Evolutionary conservation across 2,888 invertebrate species (phyloP), one percentile per base, ranked within the genome.

Genomic region (Eulithis prunata): DNA sequence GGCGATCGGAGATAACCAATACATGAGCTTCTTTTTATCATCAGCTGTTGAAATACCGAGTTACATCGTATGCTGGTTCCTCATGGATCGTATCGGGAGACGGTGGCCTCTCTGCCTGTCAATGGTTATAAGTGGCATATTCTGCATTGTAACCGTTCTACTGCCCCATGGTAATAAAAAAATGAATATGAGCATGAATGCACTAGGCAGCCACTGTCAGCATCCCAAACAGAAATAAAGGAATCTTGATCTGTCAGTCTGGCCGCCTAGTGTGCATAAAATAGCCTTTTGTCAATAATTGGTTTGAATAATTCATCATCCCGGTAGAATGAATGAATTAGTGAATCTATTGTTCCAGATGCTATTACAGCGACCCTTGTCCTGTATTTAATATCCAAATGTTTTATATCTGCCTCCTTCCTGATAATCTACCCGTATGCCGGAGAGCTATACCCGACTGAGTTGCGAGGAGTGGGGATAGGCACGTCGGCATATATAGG

Each of bases 351-450:
- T 78, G 75, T 91, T 88, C 62, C 87, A 97, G 97, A 97, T 89
- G 96, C 96, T 55, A 95, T 95, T 62, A 94, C 94, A 64, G 94
- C 95, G 79, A 97, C 97, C 47, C 88, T 97, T 52, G 93, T 96
- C 64, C 89, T 97, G 14, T 98, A 96, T 85, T 89, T 97, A 47
- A 93, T 97, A 78, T 96, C 98, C 12, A 98, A 98, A 89, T 97
- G 97, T 72, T 95, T 97, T 72, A 97, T 98, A 81, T 98, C 98
- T 1, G 97, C 97, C 6, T 97, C 98, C 6, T 98, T 98, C 90
- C 93, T 98, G 64, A 97, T 98, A 70, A 97, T 98, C 77, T 98
- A 98, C 86, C 98, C 98, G 0, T 98, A 98, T 86, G 98, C 98
- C 74, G 97, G 97, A 10, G 98, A 98, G 90, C 86, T 98, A 28